phyloP scores from a whole-genome alignment of 2,888 invertebrate genomes.

The Parnassius orleans region DNA sequence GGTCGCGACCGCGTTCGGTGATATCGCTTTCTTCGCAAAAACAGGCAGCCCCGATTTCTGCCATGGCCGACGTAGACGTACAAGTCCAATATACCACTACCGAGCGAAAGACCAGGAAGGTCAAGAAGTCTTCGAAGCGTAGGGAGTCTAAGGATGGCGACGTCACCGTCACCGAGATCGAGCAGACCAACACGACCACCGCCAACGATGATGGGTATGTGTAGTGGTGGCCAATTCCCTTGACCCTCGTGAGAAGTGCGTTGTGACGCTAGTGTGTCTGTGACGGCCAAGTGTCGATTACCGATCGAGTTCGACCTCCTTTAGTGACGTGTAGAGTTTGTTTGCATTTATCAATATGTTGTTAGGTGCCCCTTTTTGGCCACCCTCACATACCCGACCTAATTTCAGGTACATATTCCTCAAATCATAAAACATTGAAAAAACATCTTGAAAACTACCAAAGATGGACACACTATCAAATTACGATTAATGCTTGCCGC shows the following conservation, averaged over 20 bases:
- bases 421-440: conserved; percentile 7
- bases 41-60: conserved; percentile 47
- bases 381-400: conserved; percentile 80
- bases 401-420: conserved; percentile 70
- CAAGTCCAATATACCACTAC: conserved; percentile 92
- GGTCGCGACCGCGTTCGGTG: conserved; percentile 80
- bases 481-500: conserved; percentile 7
- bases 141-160: conserved; percentile 88
- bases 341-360: conserved; percentile 37
- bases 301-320: conserved; percentile 50
- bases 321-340: conserved; percentile 48
- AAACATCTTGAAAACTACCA: conserved; percentile 2
- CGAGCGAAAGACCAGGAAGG: conserved; percentile 95
- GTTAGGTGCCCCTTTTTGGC: conserved; percentile 51
- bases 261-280: conserved; percentile 58
- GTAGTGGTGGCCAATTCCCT: conserved; percentile 81
- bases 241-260: conserved; percentile 52
- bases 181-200: conserved; percentile 83
- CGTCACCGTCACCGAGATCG: conserved; percentile 91
- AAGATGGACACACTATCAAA: conserved; percentile 14
- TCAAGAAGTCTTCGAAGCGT: conserved; percentile 90
- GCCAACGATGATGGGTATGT: conserved; percentile 92
- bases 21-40: conserved; percentile 56
- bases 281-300: conserved; percentile 61
- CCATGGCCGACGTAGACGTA: conserved; percentile 95